Conservation (phyloP, 2,888 invertebrate genomes). For the Drosophila ezoana region DNA sequence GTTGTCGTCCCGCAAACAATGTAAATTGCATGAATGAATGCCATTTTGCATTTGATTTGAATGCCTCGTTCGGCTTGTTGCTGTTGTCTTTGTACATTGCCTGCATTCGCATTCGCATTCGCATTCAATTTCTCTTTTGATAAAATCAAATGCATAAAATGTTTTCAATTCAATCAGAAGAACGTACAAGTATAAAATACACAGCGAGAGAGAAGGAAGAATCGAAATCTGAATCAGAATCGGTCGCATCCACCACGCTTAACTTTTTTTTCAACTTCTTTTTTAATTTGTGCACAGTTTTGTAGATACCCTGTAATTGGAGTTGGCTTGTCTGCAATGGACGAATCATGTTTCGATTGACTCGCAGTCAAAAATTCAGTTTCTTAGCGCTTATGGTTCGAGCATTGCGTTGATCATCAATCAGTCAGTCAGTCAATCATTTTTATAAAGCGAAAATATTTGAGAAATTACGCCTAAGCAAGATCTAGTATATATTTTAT, state of each 20-base stretch:
- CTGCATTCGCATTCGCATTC: conserved; percentile 48
- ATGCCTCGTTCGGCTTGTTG: conserved; percentile 37
- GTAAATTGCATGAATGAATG: conserved; percentile 80
- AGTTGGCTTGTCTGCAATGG: too few species aligned
- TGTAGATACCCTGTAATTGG: conserved; percentile 12
- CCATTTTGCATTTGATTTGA: conserved; percentile 72
- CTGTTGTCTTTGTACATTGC: conserved; percentile 38
- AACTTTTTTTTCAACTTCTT: conserved; percentile 16
- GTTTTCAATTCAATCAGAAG: conserved; percentile 73
- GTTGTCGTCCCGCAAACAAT: conserved; percentile 62
- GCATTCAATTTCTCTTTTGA: conserved; percentile 72
- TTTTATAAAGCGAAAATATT: too few species aligned
- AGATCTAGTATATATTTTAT: too few species aligned
- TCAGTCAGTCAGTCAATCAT: too few species aligned
- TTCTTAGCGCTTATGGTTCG: too few species aligned
- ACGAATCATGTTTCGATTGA: too few species aligned
- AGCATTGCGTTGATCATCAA: too few species aligned
- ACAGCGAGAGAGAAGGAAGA: conserved; percentile 6
- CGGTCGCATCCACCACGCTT: conserved; percentile 44
- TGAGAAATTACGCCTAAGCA: too few species aligned
- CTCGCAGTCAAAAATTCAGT: too few species aligned
- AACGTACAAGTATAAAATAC: conserved; percentile 12
- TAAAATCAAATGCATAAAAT: conserved; percentile 80
- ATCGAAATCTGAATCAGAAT: conserved; percentile 42
- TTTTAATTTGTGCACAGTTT: conserved; percentile 1